These are phyloP conservation scores for Micrasema longulum DNA, from an alignment of 1,140 invertebrate species.

Conservation along the genomic window DNA sequence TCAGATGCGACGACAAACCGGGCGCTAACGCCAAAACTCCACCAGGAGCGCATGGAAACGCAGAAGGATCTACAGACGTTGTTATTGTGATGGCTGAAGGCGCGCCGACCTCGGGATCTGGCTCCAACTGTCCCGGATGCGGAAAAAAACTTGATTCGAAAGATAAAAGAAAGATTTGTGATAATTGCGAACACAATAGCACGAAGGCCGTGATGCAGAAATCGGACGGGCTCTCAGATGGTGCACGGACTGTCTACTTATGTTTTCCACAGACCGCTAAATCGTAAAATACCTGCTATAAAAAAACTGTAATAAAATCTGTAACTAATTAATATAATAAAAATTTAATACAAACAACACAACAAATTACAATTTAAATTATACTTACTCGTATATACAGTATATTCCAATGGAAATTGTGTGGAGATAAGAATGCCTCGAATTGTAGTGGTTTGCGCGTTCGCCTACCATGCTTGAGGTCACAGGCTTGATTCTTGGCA, in stretches of 20 bases:
- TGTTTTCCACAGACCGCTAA: too few relatives aligned
- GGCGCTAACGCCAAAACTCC: neutral
- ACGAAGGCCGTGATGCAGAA: neutral
- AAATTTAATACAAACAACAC: too few relatives aligned
- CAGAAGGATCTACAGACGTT: neutral
- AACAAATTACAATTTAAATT: too few relatives aligned
- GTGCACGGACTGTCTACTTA: neutral
- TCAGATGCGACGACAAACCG: slow-evolving; percentile 20
- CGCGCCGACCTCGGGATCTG: neutral
- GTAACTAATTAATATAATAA: too few relatives aligned
- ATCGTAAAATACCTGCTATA: too few relatives aligned
- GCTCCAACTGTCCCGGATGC: slow-evolving; percentile 1
- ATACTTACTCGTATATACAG: too few relatives aligned
- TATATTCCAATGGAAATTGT: too few relatives aligned
- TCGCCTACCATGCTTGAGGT: too few relatives aligned
- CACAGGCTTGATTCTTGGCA: too few relatives aligned
- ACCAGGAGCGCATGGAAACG: neutral
- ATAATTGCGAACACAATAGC: neutral
- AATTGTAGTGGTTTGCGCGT: too few relatives aligned
- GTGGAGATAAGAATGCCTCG: too few relatives aligned
- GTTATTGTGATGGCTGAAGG: neutral
- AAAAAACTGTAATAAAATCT: too few relatives aligned
- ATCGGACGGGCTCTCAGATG: neutral
- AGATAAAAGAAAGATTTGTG: neutral
- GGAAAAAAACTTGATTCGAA: neutral